Evolutionary conservation across 92 coral and sea anemone genomes (phyloP).

Genomic region (Blastomussa wellsi): DNA sequence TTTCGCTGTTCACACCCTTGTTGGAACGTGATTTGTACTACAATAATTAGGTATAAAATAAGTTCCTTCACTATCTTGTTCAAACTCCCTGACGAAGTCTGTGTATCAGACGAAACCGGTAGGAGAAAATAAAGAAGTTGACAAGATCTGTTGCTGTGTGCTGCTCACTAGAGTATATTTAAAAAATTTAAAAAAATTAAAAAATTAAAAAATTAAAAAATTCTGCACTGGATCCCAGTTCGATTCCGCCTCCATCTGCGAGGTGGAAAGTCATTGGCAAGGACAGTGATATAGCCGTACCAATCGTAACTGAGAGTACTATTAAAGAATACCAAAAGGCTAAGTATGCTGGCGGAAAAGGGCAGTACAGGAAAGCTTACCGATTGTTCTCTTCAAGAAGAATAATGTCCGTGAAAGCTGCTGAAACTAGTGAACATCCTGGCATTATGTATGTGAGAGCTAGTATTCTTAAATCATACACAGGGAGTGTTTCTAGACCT

Average conservation of each 20-base stretch:
- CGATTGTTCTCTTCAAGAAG: slow-evolving; percentile 46
- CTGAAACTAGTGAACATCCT: slow-evolving; percentile 26
- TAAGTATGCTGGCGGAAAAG: slow-evolving; percentile 52
- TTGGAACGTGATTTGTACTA: too few relatives aligned
- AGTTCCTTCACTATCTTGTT: too few relatives aligned
- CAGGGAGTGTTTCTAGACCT: slow-evolving; percentile 52
- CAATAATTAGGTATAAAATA: too few relatives aligned
- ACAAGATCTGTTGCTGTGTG: too few relatives aligned
- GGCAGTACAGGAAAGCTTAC: slow-evolving; percentile 51
- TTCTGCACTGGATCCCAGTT: slow-evolving; percentile 46
- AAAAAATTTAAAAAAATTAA: too few relatives aligned
- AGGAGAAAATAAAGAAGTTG: too few relatives aligned
- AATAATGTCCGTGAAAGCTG: slow-evolving; percentile 51
- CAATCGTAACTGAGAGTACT: slow-evolving; percentile 42
- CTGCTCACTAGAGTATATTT: too few relatives aligned
- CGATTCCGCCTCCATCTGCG: slow-evolving; percentile 37
- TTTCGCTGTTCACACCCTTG: too few relatives aligned
- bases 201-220: too few relatives aligned
- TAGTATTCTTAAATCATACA: slow-evolving; percentile 45
- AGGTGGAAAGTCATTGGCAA: slow-evolving; percentile 32
- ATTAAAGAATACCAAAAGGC: slow-evolving; percentile 45
- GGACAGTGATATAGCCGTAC: slow-evolving; percentile 25
- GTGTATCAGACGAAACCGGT: too few relatives aligned
- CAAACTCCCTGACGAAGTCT: too few relatives aligned
- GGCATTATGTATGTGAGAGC: slow-evolving; percentile 42